Evolutionary conservation across 2,113 vertebrate species (phyloP), one percentile per base, ranked within the genome.

Genomic region (Formicarius rufipectus): DNA sequence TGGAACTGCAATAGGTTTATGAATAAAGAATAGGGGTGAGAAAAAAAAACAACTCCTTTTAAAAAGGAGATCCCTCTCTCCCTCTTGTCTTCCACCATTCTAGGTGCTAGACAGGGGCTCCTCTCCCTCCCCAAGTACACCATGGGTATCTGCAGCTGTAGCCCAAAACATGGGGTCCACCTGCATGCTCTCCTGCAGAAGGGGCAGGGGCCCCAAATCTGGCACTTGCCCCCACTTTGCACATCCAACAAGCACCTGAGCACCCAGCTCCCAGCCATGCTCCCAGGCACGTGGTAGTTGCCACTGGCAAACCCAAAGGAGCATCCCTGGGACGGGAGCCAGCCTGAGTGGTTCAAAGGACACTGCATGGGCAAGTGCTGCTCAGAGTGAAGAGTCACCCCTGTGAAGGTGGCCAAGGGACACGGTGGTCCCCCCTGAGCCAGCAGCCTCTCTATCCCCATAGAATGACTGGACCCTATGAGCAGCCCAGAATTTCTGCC

Each of bases 1-100:
- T 96, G 96, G 94, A 97, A 92, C 95, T 92, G 86, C 31, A 1
- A 87, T 94, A 96, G 88, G 86, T 94, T 96, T 95, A 96, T 96
- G 92, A 95, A 96, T 94, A 95, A 96, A 94, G 93, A 96, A 95
- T 45, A 94, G 53, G 79, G 76, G 92, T 93, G 92, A 97, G 92
- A 88, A 94, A 93, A 95, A 91, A 95, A 94, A 72, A 22, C 75
- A 90, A 58, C 69, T 94, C 56, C 39, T 93, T 88, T 89, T 78
- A 75, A 71, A 88, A 92, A 90, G 72, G 85, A 93, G 84, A 86
- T 95, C 82, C 75, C 87, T 88, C 76, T 87, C 72, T 92, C 72
- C 31, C 82, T 94, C 78, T 64, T 74, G 28, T 72, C 88, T 56
- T 84, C 49, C 23, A 6, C 85, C 59, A 66, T 42, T 88, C 88